phyloP scores from a whole-genome alignment of 2,888 invertebrate genomes.

The Dilophus febrilis region DNA sequence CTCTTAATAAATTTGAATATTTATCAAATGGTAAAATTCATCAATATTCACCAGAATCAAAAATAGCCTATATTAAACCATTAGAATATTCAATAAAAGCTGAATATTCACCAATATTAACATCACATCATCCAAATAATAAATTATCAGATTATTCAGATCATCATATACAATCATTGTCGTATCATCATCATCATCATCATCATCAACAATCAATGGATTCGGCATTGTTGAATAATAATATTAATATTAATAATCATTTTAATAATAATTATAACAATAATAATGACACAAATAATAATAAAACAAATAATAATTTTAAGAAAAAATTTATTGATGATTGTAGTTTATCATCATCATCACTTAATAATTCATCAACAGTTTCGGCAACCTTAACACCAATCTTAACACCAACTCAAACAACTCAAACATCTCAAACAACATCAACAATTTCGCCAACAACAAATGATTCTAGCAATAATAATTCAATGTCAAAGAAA shows the following conservation, averaged over 20 bases:
- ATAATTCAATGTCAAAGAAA: conserved; percentile 40
- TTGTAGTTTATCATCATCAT: conserved; percentile 22
- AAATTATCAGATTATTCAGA: conserved; percentile 9
- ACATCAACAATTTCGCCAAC: conserved; percentile 27
- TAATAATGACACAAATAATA: too few species aligned
- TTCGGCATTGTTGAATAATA: conserved; percentile 15
- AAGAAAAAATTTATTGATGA: conserved; percentile 25
- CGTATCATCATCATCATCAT: conserved; percentile 14
- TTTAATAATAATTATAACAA: too few species aligned
- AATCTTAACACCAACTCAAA: not conserved
- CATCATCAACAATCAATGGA: conserved; percentile 9
- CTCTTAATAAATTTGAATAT: conserved; percentile 6
- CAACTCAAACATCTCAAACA: not conserved
- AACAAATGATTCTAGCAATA: conserved; percentile 21
- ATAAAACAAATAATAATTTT: conserved; percentile 11
- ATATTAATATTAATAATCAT: not conserved
- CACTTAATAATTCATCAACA: conserved; percentile 15
- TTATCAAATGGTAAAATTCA: conserved; percentile 13
- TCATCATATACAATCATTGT: conserved; percentile 20
- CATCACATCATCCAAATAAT: conserved; percentile 5
- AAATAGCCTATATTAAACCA: conserved; percentile 7
- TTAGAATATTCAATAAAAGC: conserved; percentile 8
- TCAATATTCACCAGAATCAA: conserved; percentile 6
- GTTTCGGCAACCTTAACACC: conserved; percentile 16
- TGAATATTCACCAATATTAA: conserved; percentile 12